Evolutionary conservation across 37 sponge, comb jelly and placozoan species (phyloP), one percentile per base, ranked within the genome.

Genomic region (Theonella swinhoei): DNA sequence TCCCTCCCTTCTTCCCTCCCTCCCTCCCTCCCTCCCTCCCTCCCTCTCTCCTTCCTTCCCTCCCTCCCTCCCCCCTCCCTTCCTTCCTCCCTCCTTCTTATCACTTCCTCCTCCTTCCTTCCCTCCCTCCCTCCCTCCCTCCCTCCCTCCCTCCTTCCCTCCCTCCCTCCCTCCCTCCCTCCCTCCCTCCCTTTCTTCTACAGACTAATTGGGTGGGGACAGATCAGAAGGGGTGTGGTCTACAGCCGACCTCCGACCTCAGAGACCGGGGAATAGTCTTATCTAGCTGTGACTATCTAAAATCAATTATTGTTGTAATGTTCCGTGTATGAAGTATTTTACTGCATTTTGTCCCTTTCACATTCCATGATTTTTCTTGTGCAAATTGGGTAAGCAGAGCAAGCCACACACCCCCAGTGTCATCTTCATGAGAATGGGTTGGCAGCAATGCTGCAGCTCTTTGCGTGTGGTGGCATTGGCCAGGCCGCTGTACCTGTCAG

Each of bases 151-250:
- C 4, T 28, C 4, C 71, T 70, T 4, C 7, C 59, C 39, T 34
- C 8, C 61, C 61, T 70, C 71, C 35, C 17, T 59, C 64, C 40
- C n/a, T 11, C 8, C 25, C 25, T 30, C 2, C 31, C 37, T 23
- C 39, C 31, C 31, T 37, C 28, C 28, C 17, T 68, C 25, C 47
- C 30, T 40, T 58, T 47, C 70, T 34, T 58, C 20, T 72, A 24
- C 69, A 95, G 95, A 85, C 69, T 95, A 65, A 95, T 95, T 33
- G 95, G 95, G 8, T 95, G 95, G 95, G 95, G 95, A 47, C 92
- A 95, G 83, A 95, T 95, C 39, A 74, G 93, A 66, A 80, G 88
- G 38, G 95, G 95, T 64, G 77, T 87, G 33, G 81, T 91, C 0
- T 91, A 91, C 62, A 87, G 82, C 34, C 84, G 75, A 41, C 92